Base-by-base conservation (phyloP, 2,888 invertebrate genomes). In the Drosophila rubida region DNA sequence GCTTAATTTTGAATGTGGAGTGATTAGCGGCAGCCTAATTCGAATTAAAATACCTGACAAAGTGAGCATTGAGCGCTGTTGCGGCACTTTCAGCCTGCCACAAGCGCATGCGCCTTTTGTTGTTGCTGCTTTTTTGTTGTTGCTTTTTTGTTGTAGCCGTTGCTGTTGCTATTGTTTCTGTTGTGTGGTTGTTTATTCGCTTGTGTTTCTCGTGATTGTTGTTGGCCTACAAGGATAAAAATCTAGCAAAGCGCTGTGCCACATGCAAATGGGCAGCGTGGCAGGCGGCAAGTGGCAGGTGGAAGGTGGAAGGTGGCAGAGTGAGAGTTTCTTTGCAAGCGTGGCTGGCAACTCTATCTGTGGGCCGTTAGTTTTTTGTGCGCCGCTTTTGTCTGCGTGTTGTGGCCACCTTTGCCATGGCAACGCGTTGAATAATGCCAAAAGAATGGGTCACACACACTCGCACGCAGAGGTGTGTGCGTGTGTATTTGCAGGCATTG, bases 391-490 rank as follows among this genome's bases (percentile, higher is more conserved):
- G 68, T 76, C 58, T 78, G 4, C 35, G 78, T 87, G 78, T 83
- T 88, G 80, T 86, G 87, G 87, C 87, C 88, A 83, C 67, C 62
- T 67, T 76, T 80, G 80, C 84, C 68, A 85, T 80, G 84, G 88
- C 78, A 85, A 85, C 85, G 81, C 79, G 84, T 83, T 83, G 85
- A 83, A 82, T 87, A 86, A 86, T 78, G 78, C 78, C 73, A 87
- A 77, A 74, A 75, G 62, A 75, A 70, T 60, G 60, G 37, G 61
- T 44, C 51, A 67, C 49, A 76, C 19, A 69, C 49, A 76, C 51
- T 64, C 49, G 71, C 19, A 69, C 49, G 71, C 58, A 65, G 49
- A 64, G 70, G 60, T 74, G 87, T 80, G 25, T 25, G 16, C 30
- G 42, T 44, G 22, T 53, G 54, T 54, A 41, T 45, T 49, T 45